A percentile compares a stretch with the other conserved stretches of the same genome.
Conservation (phyloP, 2,888 invertebrate genomes). For the Drepana falcataria region DNA sequence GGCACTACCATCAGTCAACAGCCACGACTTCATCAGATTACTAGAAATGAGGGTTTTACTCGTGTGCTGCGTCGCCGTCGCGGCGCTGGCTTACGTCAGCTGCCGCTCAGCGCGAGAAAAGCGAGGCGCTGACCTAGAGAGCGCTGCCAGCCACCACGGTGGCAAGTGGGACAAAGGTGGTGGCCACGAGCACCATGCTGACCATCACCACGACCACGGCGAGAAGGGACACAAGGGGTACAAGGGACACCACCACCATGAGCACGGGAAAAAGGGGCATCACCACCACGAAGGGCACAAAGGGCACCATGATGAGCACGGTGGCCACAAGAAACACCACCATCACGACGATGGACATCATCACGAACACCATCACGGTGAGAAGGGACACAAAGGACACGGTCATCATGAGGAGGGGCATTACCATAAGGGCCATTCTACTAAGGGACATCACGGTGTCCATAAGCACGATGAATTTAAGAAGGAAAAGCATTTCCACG, state of each 20-base stretch:
- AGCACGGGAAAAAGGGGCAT: constrained; percentile 85
- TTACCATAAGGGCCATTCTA: constrained; percentile 90
- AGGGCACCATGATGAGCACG: constrained; percentile 81
- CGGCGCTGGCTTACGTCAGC: constrained; percentile 75
- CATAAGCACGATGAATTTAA: constrained; percentile 92
- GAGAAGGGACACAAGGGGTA: constrained; percentile 88
- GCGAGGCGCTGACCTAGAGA: constrained; percentile 74
- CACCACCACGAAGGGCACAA: constrained; percentile 84
- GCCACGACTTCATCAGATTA: constrained; percentile 43
- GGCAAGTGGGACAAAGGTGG: constrained; percentile 79
- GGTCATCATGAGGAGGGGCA: constrained; percentile 80
- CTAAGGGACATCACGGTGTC: constrained; percentile 90
- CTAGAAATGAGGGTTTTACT: constrained; percentile 59
- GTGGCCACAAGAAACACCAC: constrained; percentile 82
- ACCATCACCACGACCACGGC: constrained; percentile 82
- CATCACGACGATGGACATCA: constrained; percentile 83
- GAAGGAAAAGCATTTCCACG: constrained; percentile 92
- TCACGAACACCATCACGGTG: constrained; percentile 81
- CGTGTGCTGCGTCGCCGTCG: constrained; percentile 61
- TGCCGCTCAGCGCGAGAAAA: constrained; percentile 69
- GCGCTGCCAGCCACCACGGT: constrained; percentile 68
- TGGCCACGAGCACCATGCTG: constrained; percentile 81
- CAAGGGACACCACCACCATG: constrained; percentile 80
- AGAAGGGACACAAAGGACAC: constrained; percentile 82
- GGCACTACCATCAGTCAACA: constrained; percentile 56